Evolutionary conservation across 2,888 invertebrate species (phyloP), one percentile per base, ranked within the genome.

Genomic region (Brachylomia viminalis): DNA sequence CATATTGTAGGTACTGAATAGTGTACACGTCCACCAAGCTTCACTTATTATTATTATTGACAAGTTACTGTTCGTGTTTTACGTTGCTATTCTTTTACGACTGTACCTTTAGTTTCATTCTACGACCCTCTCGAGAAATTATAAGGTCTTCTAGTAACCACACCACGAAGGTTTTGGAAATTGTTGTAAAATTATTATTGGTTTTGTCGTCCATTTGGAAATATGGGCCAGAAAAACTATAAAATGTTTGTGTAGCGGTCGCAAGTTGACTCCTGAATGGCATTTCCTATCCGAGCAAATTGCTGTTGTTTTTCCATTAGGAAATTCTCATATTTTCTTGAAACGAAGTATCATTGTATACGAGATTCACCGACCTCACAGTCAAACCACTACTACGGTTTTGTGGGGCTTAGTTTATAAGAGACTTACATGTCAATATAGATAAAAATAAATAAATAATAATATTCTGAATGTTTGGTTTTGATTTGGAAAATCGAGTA

Each of bases 91-190:
- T 10, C 45, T 69, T 81, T 81, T 81, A 81, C 77, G 81, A 77
- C 38, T 20, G 45, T 54, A 27, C 45, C 77, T 82, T 67, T 42
- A 58, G 77, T 27, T 49, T 5, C 23, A 1, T 23, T 30, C 33
- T 52, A 80, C 77, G 81, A 77, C 30, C 23, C 81, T 61, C 78
- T 1, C 27, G 82, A 78, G 82, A 70, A 56, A 72, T 69, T 71
- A 76, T 61, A 56, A 49, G 72, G 33, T 62, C 30, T 66, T 58
- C 49, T 38, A 4, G 54, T 54, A 56, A 67, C 20, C 27, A 66
- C 49, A 23, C 15, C 54, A 45, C 54, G 59, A 58, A 59, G 64
- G 42, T 79, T 80, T 80, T 56, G 59, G 59, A 69, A 56, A 65
- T 80, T 38, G 65, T 33, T 49, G 47, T 65, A 58, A 79, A 54